Base-by-base conservation (phyloP, 1,140 invertebrate genomes). In the Pomacea maculata region DNA sequence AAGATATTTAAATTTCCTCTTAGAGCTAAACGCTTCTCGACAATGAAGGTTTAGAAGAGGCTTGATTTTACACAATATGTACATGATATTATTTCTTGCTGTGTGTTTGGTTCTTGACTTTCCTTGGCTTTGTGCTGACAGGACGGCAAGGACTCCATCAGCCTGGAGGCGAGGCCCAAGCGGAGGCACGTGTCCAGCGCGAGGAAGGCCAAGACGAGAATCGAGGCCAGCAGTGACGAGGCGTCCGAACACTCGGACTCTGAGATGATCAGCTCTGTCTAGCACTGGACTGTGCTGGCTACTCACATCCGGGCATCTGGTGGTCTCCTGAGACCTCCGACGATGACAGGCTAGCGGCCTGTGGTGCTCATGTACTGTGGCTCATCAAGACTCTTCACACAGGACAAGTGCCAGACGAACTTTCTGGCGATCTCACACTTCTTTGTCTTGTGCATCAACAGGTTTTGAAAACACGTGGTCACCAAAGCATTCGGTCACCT, bases 151-250 rank as follows among this genome's bases (percentile, higher is more conserved):
- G 82, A 83, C 34, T 52, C 82, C 19, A 17, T 83, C 65, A 74
- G 73, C 29, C 78, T 82, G n/a, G 77, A 78, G 12, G 12, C 74
- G 10, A 78, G 78, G 64, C 34, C 78, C 21, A 45, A 64, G 72
- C 55, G 79, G 21, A 78, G 76, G 29, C 34, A 77, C 76, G 81
- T 76, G n/a, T 55, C 77, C 12, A 68, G 70, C 52, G 14, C 63
- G n/a, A 77, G 77, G 34, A 83, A 81, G 25, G 61, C 82, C 78
- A 82, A 81, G 71, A 67, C 81, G 10, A 77, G 79, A 19, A 85
- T 85, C 45, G 84, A 85, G 64, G 84, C 82, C 45, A 85, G 83
- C 75, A 85, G 85, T 64, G 85, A 86, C 68, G 85, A 86, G 74
- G 83, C 73, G 10, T 86, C 85, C 0, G 85, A 86, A 67, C 83